A percentile compares a stretch with the other conserved stretches of the same genome.
Conservation (phyloP, 2,113 vertebrate genomes). For the Pangasianodon hypophthalmus region DNA sequence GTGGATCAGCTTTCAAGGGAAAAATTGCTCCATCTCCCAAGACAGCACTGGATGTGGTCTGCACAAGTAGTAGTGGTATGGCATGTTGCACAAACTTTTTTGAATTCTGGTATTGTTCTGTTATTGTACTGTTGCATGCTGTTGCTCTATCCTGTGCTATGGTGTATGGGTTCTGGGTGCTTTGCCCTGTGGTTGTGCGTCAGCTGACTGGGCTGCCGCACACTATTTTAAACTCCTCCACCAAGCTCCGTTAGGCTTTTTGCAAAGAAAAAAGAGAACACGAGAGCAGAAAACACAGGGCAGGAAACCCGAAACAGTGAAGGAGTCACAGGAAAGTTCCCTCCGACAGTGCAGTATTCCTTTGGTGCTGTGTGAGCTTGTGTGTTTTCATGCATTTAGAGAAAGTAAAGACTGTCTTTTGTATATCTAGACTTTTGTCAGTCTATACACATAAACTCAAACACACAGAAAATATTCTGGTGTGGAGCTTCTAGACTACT, state of each 20-base stretch:
- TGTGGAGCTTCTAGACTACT: background rate
- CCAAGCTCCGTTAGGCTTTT: conserved; percentile 57
- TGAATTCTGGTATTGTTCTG: background rate
- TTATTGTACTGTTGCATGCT: background rate
- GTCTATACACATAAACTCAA: background rate
- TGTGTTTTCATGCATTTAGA: background rate
- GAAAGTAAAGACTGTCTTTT: background rate
- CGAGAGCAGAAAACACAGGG: conserved; percentile 26
- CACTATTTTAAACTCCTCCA: conserved; percentile 69
- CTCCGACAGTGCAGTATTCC: conserved; percentile 66
- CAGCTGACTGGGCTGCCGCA: conserved; percentile 68
- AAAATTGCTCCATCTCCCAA: conserved; percentile 1
- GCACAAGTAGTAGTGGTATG: background rate
- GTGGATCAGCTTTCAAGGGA: conserved; percentile 29
- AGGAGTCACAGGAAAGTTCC: conserved; percentile 67
- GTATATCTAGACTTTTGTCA: background rate
- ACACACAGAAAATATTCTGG: background rate
- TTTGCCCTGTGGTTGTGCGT: conserved; percentile 31
- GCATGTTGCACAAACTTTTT: conserved; percentile 2
- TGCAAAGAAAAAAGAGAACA: background rate
- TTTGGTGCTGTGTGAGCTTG: background rate
- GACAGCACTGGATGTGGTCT: background rate
- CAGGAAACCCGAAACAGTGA: conserved; percentile 66
- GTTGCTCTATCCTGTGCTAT: background rate
- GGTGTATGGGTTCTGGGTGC: conserved; percentile 12